A percentile compares a stretch with the other conserved stretches of the same genome.
phyloP scores from a whole-genome alignment of 2,797 vertebrate genomes.

The Eulemur coronatus region DNA sequence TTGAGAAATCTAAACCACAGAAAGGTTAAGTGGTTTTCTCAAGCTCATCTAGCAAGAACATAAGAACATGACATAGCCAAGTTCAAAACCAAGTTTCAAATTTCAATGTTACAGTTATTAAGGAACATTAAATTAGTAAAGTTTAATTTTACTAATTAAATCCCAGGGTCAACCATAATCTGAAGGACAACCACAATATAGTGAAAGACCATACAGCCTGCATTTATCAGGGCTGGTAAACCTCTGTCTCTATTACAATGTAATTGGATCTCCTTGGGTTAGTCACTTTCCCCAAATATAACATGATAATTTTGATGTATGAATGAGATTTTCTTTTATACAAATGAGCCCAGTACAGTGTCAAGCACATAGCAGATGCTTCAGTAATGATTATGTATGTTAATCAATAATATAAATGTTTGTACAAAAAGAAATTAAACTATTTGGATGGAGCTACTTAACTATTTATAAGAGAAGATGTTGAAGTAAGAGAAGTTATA shows the following conservation, averaged over 20 bases:
- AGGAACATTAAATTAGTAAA: neutral
- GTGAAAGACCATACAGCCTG: neutral
- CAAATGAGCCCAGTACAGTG: neutral
- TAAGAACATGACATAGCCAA: neutral
- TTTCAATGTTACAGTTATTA: neutral
- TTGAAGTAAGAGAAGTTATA: neutral
- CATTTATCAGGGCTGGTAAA: accelerated
- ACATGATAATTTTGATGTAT: neutral
- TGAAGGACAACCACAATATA: neutral
- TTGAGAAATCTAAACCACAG: neutral
- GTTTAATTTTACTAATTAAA: neutral
- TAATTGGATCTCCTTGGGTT: neutral
- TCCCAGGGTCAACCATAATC: neutral
- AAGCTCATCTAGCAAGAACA: neutral
- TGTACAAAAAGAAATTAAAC: neutral
- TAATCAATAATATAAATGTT: neutral
- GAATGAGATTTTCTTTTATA: neutral
- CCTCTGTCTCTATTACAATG: neutral
- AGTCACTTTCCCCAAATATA: neutral
- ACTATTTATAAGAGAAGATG: neutral
- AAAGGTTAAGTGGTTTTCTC: neutral
- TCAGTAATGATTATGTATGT: neutral
- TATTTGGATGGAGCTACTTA: neutral
- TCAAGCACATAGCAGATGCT: neutral
- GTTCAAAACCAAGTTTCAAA: neutral